Conservation (phyloP, 92 coral and sea anemone genomes). For the Parazoanthus darwini region DNA sequence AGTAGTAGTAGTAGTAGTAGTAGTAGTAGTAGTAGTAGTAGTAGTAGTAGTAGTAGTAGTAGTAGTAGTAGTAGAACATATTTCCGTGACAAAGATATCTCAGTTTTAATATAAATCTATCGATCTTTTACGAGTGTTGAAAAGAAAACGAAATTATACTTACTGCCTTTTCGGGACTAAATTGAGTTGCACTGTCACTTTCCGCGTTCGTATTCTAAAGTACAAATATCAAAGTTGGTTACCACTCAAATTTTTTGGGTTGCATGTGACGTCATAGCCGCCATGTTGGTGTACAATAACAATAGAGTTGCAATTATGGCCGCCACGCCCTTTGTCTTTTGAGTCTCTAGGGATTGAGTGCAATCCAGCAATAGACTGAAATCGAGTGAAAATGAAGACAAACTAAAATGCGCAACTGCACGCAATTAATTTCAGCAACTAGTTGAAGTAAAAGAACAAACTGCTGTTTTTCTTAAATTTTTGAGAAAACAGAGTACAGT, state of each 20-base stretch:
- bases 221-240: not conserved
- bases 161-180: not conserved
- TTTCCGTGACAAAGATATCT: not conserved
- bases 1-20: not conserved
- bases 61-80: not conserved
- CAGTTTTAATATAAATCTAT: not conserved
- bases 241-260: not conserved
- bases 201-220: not conserved
- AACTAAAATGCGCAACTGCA: too few relatives aligned
- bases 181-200: not conserved
- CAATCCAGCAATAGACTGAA: too few relatives aligned
- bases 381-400: too few relatives aligned
- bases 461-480: too few relatives aligned
- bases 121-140: not conserved
- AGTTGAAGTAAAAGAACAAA: too few relatives aligned
- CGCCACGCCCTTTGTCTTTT: too few relatives aligned
- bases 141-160: not conserved
- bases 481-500: too few relatives aligned
- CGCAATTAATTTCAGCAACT: too few relatives aligned
- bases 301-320: too few relatives aligned
- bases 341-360: too few relatives aligned
- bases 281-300: too few relatives aligned
- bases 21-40: not conserved
- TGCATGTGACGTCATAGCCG: too few relatives aligned
- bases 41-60: not conserved